Percentiles rank a stretch among this genome's conserved stretches.
Evolutionary conservation across 2,113 vertebrate genomes (phyloP).

Genomic region (cat (Felis catus)): F.catus_Fca126_mat1.0 CM031423.1:28424001-28424500

Average conservation of each 20-base stretch:
- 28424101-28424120: neutral
- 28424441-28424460: neutral
- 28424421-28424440: neutral
- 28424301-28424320: constrained; percentile 95
- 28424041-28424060: neutral
- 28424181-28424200: no score
- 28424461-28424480: neutral
- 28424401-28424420: neutral
- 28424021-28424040: neutral
- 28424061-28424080: neutral
- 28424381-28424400: constrained; percentile 89
- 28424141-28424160: neutral
- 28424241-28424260: constrained; percentile 77
- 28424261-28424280: constrained; percentile 96
- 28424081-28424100: neutral
- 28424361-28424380: constrained; percentile 96
- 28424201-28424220: neutral
- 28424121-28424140: neutral
- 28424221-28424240: neutral
- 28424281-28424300: constrained; percentile 95
- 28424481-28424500: neutral
- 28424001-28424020: neutral
- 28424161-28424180: neutral
- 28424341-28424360: constrained; percentile 95
- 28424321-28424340: constrained; percentile 95